phyloP scores from a whole-genome alignment of 2,113 vertebrate genomes.

The Esox niger region DNA sequence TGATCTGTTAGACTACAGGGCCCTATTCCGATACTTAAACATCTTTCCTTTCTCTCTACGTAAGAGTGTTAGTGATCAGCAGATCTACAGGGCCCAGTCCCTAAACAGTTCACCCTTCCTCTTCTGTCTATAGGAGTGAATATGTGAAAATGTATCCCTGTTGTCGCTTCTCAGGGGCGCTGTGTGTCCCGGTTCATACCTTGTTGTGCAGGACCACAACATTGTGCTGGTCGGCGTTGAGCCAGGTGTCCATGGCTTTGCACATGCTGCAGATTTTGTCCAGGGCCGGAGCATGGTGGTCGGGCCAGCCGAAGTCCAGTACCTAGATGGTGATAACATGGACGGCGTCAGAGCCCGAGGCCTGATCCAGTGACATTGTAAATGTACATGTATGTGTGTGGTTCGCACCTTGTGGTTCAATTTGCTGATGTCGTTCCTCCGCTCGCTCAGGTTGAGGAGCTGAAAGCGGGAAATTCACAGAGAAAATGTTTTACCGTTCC shows the following conservation, averaged over 20 bases:
- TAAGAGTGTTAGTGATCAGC: neutral
- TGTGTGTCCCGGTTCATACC: constrained; percentile 72
- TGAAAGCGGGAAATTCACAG: constrained; percentile 49
- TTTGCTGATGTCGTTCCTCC: constrained; percentile 80
- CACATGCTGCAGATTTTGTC: constrained; percentile 98
- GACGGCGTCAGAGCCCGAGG: neutral
- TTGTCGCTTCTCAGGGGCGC: too few species aligned
- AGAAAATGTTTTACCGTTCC: neutral
- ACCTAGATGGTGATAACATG: constrained; percentile 69
- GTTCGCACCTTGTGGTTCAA: constrained; percentile 86
- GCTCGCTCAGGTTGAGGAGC: constrained; percentile 93
- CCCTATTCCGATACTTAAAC: neutral
- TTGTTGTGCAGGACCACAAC: constrained; percentile 95
- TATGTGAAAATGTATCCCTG: too few species aligned
- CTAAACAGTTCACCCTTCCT: neutral
- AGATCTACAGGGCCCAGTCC: neutral
- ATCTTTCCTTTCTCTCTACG: neutral
- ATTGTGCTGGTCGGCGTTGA: constrained; percentile 80
- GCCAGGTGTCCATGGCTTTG: constrained; percentile 96
- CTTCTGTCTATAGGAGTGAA: neutral
- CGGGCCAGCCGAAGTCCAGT: constrained; percentile 95
- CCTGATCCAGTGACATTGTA: neutral
- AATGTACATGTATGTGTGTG: neutral
- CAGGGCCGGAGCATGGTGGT: constrained; percentile 89
- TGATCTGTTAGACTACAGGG: neutral